Conservation (phyloP, 2,797 vertebrate species). For the Rhadinocentrus ornatus region DNA sequence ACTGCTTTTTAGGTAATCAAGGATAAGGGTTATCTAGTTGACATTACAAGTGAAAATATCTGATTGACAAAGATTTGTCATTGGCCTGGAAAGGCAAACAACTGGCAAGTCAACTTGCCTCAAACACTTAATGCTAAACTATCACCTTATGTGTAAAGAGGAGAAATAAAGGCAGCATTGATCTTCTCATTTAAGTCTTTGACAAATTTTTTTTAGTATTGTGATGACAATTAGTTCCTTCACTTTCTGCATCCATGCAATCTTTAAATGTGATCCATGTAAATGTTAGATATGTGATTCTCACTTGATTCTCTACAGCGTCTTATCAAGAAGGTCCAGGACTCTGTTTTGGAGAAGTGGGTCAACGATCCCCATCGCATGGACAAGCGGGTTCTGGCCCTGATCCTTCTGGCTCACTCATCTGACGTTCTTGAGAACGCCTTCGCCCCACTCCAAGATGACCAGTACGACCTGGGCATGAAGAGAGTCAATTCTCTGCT, state of each 20-base stretch:
- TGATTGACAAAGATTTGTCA: neutral
- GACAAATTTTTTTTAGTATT: neutral
- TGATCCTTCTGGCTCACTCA: constrained; percentile 95
- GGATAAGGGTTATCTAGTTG: neutral
- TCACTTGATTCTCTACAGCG: constrained; percentile 71
- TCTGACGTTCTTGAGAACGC: constrained; percentile 98
- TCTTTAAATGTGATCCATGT: neutral
- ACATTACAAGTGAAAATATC: neutral
- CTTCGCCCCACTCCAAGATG: constrained; percentile 95
- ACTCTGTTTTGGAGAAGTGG: constrained; percentile 96
- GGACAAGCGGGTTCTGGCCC: constrained; percentile 94
- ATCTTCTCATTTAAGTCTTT: neutral
- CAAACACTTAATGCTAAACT: neutral
- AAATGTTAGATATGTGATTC: neutral
- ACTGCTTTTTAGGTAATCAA: neutral
- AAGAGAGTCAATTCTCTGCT: constrained; percentile 93
- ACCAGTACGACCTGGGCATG: constrained; percentile 96
- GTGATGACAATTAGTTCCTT: neutral
- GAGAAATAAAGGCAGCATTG: neutral
- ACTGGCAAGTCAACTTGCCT: neutral
- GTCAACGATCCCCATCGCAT: constrained; percentile 96
- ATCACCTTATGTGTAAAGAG: neutral
- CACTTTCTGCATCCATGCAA: neutral
- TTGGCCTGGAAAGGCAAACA: neutral
- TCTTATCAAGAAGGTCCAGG: constrained; percentile 97